These are phyloP conservation scores for Halocaridina rubra DNA, from an alignment of 2,888 invertebrate species.

Conservation along the genomic window DNA sequence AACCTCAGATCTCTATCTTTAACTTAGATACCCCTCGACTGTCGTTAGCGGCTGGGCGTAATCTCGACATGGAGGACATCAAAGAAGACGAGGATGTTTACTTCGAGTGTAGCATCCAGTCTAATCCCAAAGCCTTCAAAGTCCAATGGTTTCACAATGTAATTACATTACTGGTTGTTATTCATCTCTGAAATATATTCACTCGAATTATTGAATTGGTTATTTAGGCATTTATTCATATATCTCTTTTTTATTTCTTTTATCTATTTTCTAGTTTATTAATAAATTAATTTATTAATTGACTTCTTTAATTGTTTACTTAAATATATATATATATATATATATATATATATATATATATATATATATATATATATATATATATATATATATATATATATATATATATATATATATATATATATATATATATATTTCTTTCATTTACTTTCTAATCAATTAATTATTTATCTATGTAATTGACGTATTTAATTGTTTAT, in stretches of 20 bases:
- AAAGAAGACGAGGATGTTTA: slow-evolving; percentile 62
- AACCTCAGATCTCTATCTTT: no score
- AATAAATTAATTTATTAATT: background rate
- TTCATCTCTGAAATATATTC: no score
- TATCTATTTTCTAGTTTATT: background rate
- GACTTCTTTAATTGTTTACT: background rate
- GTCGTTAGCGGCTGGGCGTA: slow-evolving; percentile 47
- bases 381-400: background rate
- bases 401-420: background rate
- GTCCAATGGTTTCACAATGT: slow-evolving; percentile 60
- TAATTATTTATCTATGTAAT: no score
- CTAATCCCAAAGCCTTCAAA: slow-evolving; percentile 53
- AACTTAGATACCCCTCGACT: slow-evolving; percentile 54
- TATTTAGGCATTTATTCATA: background rate
- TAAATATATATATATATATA: background rate
- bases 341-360: background rate
- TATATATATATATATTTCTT: background rate
- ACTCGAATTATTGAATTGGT: no score
- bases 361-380: background rate
- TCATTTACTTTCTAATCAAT: no score
- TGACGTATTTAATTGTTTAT: no score
- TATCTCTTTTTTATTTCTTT: background rate
- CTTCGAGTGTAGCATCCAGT: slow-evolving; percentile 57
- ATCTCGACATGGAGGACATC: slow-evolving; percentile 61
- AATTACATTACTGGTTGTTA: no score